Evolutionary conservation across 23 tunicate species (phyloP).

Genomic region (Diplosoma virens): DNA sequence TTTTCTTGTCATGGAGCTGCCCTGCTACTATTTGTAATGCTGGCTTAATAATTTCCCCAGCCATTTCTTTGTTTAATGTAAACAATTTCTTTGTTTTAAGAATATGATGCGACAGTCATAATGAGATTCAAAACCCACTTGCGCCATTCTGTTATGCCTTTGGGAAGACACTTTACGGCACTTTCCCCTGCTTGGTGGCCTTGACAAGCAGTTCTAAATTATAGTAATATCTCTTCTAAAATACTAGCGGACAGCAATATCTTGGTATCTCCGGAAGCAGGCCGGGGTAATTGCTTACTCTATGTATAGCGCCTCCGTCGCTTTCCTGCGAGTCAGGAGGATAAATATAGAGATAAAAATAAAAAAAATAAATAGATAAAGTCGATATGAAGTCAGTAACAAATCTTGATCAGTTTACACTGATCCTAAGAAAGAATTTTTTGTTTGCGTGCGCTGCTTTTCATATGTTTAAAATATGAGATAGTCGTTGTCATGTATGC

Average conservation of each 20-base stretch:
- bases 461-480: slow-evolving; percentile 23
- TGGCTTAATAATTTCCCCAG: slow-evolving; percentile 35
- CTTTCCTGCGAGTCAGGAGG: no score
- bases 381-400: slow-evolving; percentile 26
- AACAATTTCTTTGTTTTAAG: slow-evolving; percentile 40
- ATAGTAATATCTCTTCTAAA: no score
- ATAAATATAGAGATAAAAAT: no score
- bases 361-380: no score
- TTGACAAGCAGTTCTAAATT: no score
- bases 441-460: slow-evolving; percentile 39
- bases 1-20: slow-evolving; percentile 41
- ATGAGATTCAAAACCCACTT: slow-evolving; percentile 2
- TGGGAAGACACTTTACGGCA: no score
- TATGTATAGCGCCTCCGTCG: no score
- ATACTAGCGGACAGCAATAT: no score
- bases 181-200: no score
- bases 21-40: slow-evolving; percentile 45
- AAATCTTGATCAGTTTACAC: slow-evolving; percentile 27
- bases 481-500: slow-evolving; percentile 40
- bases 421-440: slow-evolving; percentile 20
- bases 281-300: no score
- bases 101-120: slow-evolving; percentile 35
- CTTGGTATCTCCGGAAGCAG: no score
- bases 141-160: no score
- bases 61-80: slow-evolving; percentile 37